Percentiles rank a stretch among this genome's conserved stretches.
These are phyloP conservation scores for Arvicanthis niloticus DNA, from an alignment of 2,113 vertebrate genomes.

Conservation along the genomic window DNA sequence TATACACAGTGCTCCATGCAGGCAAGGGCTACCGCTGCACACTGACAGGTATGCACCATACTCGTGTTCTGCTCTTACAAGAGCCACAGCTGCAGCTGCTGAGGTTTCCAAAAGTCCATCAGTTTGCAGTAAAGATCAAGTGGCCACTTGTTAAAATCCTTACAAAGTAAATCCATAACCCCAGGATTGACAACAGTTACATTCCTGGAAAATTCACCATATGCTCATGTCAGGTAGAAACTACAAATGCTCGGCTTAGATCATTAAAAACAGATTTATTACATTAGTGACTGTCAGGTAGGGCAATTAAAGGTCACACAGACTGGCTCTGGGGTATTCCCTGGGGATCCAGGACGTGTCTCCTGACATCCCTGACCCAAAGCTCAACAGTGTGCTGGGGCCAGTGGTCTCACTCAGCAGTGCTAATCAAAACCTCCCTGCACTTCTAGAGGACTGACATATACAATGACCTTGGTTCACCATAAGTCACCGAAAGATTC, in stretches of 20 bases:
- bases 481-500: background rate
- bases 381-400: background rate
- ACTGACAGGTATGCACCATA: rapidly evolving
- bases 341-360: rapidly evolving
- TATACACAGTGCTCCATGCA: background rate
- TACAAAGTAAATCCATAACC: background rate
- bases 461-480: background rate
- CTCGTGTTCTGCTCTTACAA: background rate
- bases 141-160: background rate
- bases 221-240: background rate
- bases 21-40: background rate
- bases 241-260: background rate
- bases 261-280: background rate
- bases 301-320: background rate
- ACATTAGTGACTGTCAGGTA: background rate
- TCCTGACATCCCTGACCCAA: too few species aligned
- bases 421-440: background rate
- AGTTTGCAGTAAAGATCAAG: background rate
- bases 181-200: background rate
- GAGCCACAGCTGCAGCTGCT: background rate
- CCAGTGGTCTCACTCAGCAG: background rate
- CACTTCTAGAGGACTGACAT: background rate
- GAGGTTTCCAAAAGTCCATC: background rate
- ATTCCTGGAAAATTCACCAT: constrained; percentile 10
- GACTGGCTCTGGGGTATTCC: background rate